Percentiles rank a stretch among this genome's conserved stretches.
These are phyloP conservation scores for Sebastes paucispinis DNA, from an alignment of 2,797 vertebrate genomes.

Conservation along the genomic window DNA sequence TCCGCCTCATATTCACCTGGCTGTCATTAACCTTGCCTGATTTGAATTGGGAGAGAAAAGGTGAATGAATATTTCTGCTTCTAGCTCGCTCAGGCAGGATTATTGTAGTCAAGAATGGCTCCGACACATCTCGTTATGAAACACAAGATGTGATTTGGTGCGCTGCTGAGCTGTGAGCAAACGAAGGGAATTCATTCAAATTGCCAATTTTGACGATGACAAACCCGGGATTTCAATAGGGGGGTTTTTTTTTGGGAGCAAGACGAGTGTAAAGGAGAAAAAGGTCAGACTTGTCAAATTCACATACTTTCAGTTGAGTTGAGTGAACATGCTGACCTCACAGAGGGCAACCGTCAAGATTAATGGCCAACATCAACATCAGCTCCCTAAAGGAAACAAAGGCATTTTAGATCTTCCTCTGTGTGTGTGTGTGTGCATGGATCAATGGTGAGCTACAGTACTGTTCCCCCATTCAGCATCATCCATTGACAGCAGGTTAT, in stretches of 20 bases:
- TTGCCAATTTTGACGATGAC: slow-evolving; percentile 41
- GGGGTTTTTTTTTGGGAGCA: not conserved
- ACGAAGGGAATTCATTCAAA: slow-evolving; percentile 44
- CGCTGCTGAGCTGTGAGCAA: slow-evolving; percentile 45
- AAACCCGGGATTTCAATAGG: slow-evolving; percentile 31
- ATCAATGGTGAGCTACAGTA: slow-evolving; percentile 29
- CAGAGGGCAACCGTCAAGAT: slow-evolving; percentile 24
- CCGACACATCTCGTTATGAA: slow-evolving; percentile 59
- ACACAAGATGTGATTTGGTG: slow-evolving; percentile 47
- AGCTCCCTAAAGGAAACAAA: slow-evolving; percentile 27
- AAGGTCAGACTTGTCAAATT: slow-evolving; percentile 52
- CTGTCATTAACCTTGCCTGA: slow-evolving; percentile 28
- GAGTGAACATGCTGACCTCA: slow-evolving; percentile 30
- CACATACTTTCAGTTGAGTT: slow-evolving; percentile 3
- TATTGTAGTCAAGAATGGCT: slow-evolving; percentile 25
- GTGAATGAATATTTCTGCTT: slow-evolving; percentile 35
- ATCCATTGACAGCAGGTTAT: slow-evolving; percentile 49
- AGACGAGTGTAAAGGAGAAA: not conserved
- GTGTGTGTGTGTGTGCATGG: not conserved
- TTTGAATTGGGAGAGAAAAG: not conserved
- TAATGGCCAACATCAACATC: slow-evolving; percentile 37
- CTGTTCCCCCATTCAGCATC: slow-evolving; percentile 28
- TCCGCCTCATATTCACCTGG: slow-evolving; percentile 20
- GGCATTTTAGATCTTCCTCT: not conserved
- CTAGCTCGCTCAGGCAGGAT: slow-evolving; percentile 8